Base-by-base conservation (phyloP, 2,888 invertebrate genomes). In the Hydroisotoma schaefferi region DNA sequence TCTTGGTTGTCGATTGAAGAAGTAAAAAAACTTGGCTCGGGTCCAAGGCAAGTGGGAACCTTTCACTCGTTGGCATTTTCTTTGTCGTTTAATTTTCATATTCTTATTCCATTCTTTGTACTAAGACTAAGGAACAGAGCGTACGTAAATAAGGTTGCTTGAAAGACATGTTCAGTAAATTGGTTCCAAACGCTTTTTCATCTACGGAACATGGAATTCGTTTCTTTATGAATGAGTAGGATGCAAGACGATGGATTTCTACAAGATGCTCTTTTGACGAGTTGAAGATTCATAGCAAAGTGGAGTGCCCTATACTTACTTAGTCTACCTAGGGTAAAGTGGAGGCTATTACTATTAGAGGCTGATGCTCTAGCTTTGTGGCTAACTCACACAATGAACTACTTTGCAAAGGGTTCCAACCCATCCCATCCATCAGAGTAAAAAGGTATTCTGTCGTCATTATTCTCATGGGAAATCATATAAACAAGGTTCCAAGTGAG, bases 401-500 rank as follows among this genome's bases (percentile, higher is more conserved):
- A 40, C 40, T 40, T 40, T 15, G n/a, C 15, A 40, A 40, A n/a
- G n/a, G n/a, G n/a, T n/a, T n/a, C n/a, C n/a, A n/a, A 40, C 40
- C 8, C 40, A 15, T 40, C 20, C 20, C 40, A 46, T 46, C 46
- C 46, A 46, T 46, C 46, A 46, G n/a, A 46, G 22, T 18, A 22
- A 4, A 4, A 40, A 40, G 12, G 25, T 46, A 25, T 25, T 46
- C 20, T 22, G 26, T 46, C 46, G 12, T 46, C 33, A n/a, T n/a
- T 12, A 33, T 12, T 15, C 49, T 25, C 49, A 25, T 49, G 49
- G 49, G 49, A 49, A 49, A 49, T 49, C 49, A 49, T 20, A 27
- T 49, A 49, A 49, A 49, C 49, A 49, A 25, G 49, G 49, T 49
- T 20, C 4, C 49, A 26, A 49, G 27, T 49, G 26, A 12, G 28